Evolutionary conservation across 2,113 vertebrate species (phyloP), one percentile per base, ranked within the genome.

Genomic region (Megaleporinus macrocephalus): DNA sequence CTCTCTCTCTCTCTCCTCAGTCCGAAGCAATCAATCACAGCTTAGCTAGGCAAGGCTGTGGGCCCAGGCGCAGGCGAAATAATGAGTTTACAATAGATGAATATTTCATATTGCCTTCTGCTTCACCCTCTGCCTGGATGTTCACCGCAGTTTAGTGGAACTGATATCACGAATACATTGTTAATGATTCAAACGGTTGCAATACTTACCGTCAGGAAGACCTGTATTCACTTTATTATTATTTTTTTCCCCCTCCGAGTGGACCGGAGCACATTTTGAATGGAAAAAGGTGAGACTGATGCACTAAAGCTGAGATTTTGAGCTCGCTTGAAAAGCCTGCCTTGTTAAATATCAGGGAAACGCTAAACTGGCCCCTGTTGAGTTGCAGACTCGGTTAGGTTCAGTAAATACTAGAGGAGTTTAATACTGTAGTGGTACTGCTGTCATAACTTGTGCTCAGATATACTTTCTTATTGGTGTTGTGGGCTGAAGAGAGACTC

Each of bases 71-170:
- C 81, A 75, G 44, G 82, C n/a, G 27, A 88, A 91, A 89, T 92
- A 93, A 93, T 90, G 90, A 93, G 90, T 87, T 84, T 89, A 90
- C 88, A 86, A 86, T 81, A 71, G 89, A 89, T 86, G 84, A 88
- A 91, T 91, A 90, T 92, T 85, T 93, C 83, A 87, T 79, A 33
- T 57, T 36, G 53, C 76, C 85, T 83, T 74, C 72, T 80, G 86
- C 84, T 71, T 80, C 87, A 73, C 81, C 73, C 83, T 73, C 47
- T 66, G 70, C 75, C 78, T 26, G 18, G 84, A 51, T 83, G 86
- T 87, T 91, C 89, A 85, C 83, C 86, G 82, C 63, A 61, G 49
- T 79, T 84, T 70, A 86, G 73, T 44, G 82, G n/a, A 51, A 44
- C 76, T 51, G 71, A 49, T 63, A 73, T 68, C 36, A 81, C 47